These are phyloP conservation scores for Ruditapes philippinarum DNA, from an alignment of 1,140 invertebrate genomes.

Conservation along the genomic window DNA sequence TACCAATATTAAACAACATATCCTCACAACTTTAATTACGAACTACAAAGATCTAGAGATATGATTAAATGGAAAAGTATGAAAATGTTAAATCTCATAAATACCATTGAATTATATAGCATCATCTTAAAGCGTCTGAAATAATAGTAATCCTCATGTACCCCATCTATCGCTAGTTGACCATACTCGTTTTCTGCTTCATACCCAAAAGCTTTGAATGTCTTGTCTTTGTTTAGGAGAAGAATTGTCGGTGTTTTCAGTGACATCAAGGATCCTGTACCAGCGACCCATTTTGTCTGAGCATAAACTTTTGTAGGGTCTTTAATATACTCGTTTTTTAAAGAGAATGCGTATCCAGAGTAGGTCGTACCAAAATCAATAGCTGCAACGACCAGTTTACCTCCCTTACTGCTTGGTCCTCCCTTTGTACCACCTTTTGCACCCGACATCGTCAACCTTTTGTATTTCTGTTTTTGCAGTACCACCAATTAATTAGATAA, in stretches of 20 bases:
- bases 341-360: slow-evolving; percentile 31
- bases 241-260: slow-evolving; percentile 33
- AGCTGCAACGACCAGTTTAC: slow-evolving; percentile 6
- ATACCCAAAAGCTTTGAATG: slow-evolving; percentile 38
- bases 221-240: slow-evolving; percentile 10
- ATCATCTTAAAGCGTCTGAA: slow-evolving; percentile 40
- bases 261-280: neutral
- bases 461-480: no score
- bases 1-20: no score
- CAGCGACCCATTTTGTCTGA: slow-evolving; percentile 2
- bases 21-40: no score
- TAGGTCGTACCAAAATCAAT: slow-evolving; percentile 42
- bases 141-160: slow-evolving; percentile 19
- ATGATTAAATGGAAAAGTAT: no score
- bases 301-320: slow-evolving; percentile 22
- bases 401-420: neutral
- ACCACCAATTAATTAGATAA: no score
- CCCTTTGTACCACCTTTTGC: no score
- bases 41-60: no score
- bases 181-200: slow-evolving; percentile 7
- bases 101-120: neutral
- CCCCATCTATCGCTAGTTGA: neutral
- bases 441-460: no score
- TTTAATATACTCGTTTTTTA: neutral
- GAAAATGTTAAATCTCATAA: no score